A percentile compares a stretch with the other conserved stretches of the same genome.
Evolutionary conservation across 2,113 vertebrate genomes (phyloP).

Genomic region (Aplodontia rufa): DNA sequence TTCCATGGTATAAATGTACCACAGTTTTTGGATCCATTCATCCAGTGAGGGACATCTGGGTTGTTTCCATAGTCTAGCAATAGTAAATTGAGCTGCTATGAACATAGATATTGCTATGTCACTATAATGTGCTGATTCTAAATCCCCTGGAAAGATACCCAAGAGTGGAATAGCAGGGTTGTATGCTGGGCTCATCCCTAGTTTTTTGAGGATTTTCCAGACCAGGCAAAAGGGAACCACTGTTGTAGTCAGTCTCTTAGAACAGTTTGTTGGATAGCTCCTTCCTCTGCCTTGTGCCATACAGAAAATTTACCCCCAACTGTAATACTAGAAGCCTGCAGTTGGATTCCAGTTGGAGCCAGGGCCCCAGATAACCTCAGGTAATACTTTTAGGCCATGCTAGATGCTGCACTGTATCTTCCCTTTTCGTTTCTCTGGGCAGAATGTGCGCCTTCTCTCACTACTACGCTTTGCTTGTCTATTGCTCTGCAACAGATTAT

Average conservation of each 20-base stretch:
- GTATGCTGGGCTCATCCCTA: too few species aligned
- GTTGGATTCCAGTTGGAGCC: background rate
- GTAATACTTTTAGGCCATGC: background rate
- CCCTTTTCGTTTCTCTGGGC: background rate
- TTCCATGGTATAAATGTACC: too few species aligned
- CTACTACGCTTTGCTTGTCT: background rate
- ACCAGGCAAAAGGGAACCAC: conserved; percentile 52
- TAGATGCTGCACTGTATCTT: background rate
- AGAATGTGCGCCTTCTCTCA: background rate
- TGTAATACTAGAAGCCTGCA: background rate
- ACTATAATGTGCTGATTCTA: too few species aligned
- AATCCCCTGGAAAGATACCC: too few species aligned
- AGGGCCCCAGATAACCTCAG: background rate
- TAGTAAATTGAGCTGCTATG: too few species aligned
- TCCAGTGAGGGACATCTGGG: too few species aligned
- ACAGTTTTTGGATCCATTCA: too few species aligned
- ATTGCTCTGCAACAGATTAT: background rate
- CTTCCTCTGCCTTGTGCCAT: background rate
- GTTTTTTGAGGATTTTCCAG: too few species aligned
- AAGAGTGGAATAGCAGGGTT: too few species aligned
- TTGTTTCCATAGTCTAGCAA: too few species aligned
- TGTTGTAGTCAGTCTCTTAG: conserved; percentile 61
- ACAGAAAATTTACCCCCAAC: background rate
- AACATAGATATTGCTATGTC: too few species aligned
- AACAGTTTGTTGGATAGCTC: background rate